Percentiles rank a stretch among this genome's conserved stretches.
These are phyloP conservation scores for Paraescarpia echinospica DNA, from an alignment of 1,140 invertebrate species.

Conservation along the genomic window DNA sequence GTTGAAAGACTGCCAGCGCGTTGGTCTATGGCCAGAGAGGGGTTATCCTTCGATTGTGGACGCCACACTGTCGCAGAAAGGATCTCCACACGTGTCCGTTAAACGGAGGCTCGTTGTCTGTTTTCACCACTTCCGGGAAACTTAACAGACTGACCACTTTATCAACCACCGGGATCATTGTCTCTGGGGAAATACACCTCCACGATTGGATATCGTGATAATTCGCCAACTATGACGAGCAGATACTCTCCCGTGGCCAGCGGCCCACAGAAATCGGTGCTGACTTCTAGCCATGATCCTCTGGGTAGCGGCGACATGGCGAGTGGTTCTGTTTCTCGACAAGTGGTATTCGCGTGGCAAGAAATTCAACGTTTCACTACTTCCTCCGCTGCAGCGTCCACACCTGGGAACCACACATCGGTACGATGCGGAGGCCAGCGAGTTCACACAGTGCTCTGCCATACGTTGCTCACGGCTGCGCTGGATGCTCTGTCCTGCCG, in stretches of 20 bases:
- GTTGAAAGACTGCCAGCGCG: not conserved
- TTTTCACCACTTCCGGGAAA: too few relatives aligned
- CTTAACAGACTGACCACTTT: constrained; percentile 33
- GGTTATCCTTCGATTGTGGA: constrained; percentile 8
- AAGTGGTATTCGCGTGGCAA: constrained; percentile 29
- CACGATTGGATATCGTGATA: too few relatives aligned
- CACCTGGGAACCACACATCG: too few relatives aligned
- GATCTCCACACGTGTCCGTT: constrained; percentile 24
- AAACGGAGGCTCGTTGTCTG: constrained; percentile 34
- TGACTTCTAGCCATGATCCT: too few relatives aligned
- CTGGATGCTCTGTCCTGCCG: too few relatives aligned
- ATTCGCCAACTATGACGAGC: too few relatives aligned
- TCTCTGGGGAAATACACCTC: constrained; percentile 27
- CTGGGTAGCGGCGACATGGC: constrained; percentile 36
- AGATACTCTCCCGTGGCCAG: constrained; percentile 34
- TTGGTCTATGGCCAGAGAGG: too few relatives aligned
- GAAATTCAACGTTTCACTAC: too few relatives aligned
- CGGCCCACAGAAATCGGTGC: constrained; percentile 48
- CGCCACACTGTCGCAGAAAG: constrained; percentile 26
- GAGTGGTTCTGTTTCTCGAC: constrained; percentile 34
- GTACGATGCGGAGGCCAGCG: too few relatives aligned
- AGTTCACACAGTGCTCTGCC: too few relatives aligned
- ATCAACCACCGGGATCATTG: constrained; percentile 23
- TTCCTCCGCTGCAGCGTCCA: too few relatives aligned
- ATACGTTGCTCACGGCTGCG: too few relatives aligned